A percentile compares a stretch with the other conserved stretches of the same genome.
Conservation (phyloP, 1,140 invertebrate genomes). For the Zaprionus lachaisei region DNA sequence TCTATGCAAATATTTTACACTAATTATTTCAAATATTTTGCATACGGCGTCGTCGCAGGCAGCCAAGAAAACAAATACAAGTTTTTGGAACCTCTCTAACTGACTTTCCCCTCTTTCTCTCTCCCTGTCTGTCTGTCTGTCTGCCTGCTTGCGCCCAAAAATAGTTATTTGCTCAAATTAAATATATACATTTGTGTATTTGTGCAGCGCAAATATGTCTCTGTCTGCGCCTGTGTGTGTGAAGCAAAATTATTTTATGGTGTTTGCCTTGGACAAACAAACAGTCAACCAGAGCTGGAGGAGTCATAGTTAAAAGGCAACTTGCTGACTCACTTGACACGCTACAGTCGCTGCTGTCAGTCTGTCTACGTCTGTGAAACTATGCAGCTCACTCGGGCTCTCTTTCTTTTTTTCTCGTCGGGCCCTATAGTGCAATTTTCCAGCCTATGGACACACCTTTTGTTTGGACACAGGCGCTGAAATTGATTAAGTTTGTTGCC, state of each 20-base stretch:
- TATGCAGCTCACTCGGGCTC: constrained; percentile 15
- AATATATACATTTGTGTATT: constrained; percentile 81
- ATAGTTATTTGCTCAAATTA: constrained; percentile 77
- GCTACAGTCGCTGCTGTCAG: constrained; percentile 33
- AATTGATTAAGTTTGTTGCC: constrained; percentile 81
- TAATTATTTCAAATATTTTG: constrained; percentile 80
- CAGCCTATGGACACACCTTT: constrained; percentile 74
- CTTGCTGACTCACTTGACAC: constrained; percentile 49
- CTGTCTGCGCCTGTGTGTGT: constrained; percentile 34
- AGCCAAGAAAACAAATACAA: constrained; percentile 52
- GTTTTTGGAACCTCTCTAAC: constrained; percentile 12
- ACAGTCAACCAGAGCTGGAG: constrained; percentile 23
- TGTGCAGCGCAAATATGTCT: constrained; percentile 68
- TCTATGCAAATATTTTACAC: constrained; percentile 81
- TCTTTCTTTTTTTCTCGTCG: not conserved
- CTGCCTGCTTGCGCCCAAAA: constrained; percentile 59
- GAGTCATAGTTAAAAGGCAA: constrained; percentile 38
- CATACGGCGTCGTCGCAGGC: constrained; percentile 51
- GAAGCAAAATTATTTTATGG: constrained; percentile 54
- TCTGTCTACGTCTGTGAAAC: constrained; percentile 34
- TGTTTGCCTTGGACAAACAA: constrained; percentile 49
- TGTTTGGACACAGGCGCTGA: constrained; percentile 78
- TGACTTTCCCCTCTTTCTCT: constrained; percentile 5
- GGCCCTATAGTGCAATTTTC: constrained; percentile 55
- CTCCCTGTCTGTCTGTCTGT: constrained; percentile 11